phyloP scores from a whole-genome alignment of 2,888 invertebrate species.

The Eustalomyia histrio region DNA sequence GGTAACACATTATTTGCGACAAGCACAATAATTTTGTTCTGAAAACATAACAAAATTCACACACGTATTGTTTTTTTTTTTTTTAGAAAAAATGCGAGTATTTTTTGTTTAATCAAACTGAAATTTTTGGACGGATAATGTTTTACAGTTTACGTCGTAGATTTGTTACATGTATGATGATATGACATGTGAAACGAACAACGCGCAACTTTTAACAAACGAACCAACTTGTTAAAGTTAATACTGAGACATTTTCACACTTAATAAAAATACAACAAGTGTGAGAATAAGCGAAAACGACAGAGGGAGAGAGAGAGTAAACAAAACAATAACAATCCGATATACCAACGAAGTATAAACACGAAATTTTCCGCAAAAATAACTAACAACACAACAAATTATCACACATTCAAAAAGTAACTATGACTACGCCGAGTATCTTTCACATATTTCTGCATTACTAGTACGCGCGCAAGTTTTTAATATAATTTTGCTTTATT shows the following conservation, averaged over 20 bases:
- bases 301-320: conserved; percentile 27
- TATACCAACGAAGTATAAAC: neutral
- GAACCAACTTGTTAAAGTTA: conserved; percentile 52
- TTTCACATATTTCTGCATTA: conserved; percentile 51
- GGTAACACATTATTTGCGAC: conserved; percentile 24
- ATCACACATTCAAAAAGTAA: conserved; percentile 51
- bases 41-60: neutral
- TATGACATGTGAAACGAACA: conserved; percentile 58
- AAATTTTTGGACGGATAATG: conserved; percentile 26
- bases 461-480: conserved; percentile 50
- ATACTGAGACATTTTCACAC: conserved; percentile 14
- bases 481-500: conserved; percentile 45
- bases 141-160: conserved; percentile 23
- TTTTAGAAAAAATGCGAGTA: neutral
- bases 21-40: neutral
- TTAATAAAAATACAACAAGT: conserved; percentile 36
- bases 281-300: conserved; percentile 7
- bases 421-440: conserved; percentile 18
- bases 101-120: conserved; percentile 14
- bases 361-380: conserved; percentile 21
- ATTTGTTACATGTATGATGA: conserved; percentile 59
- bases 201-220: conserved; percentile 13
- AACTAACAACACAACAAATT: conserved; percentile 35
- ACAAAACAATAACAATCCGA: conserved; percentile 24
- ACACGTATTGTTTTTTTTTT: conserved; percentile 8